phyloP scores from a whole-genome alignment of 2,888 invertebrate genomes.

The Ectemnius lituratus region DNA sequence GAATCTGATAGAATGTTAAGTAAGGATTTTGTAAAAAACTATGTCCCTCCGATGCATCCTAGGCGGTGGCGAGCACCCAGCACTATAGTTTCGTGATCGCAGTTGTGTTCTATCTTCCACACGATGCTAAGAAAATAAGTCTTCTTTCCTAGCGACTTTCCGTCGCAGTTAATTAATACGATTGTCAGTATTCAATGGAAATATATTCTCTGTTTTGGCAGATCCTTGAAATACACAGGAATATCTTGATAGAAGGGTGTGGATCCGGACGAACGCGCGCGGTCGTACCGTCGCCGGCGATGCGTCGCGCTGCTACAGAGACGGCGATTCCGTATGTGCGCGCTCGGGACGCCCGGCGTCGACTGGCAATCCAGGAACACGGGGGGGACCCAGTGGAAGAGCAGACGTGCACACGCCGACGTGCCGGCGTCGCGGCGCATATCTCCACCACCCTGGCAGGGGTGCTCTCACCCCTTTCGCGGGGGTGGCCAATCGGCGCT shows the following conservation, averaged over 20 bases:
- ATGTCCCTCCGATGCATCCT: slow-evolving; percentile 56
- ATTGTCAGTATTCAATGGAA: too few relatives aligned
- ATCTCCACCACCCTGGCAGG: slow-evolving; percentile 62
- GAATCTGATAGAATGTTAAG: slow-evolving; percentile 33
- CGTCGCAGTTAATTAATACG: too few relatives aligned
- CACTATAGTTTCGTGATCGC: too few relatives aligned
- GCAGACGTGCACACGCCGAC: slow-evolving; percentile 59
- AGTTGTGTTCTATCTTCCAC: too few relatives aligned
- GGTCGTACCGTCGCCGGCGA: background rate
- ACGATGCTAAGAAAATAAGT: too few relatives aligned
- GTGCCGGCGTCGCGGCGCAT: slow-evolving; percentile 64
- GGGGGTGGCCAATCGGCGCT: slow-evolving; percentile 70
- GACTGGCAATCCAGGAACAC: slow-evolving; percentile 67
- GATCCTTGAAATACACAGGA: too few relatives aligned
- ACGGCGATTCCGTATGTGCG: slow-evolving; percentile 39
- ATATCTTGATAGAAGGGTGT: too few relatives aligned
- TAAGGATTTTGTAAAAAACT: slow-evolving; percentile 63
- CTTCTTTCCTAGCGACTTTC: too few relatives aligned
- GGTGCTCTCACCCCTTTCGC: slow-evolving; percentile 62
- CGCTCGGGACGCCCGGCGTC: slow-evolving; percentile 74
- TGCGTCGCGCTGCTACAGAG: background rate
- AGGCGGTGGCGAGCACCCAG: slow-evolving; percentile 20
- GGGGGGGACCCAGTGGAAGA: slow-evolving; percentile 32
- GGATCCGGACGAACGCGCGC: background rate
- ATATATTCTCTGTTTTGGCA: too few relatives aligned